Base-by-base conservation (phyloP, 37 sponge, comb jelly and placozoan species). In the Cliona cf. orientalis region DNA sequence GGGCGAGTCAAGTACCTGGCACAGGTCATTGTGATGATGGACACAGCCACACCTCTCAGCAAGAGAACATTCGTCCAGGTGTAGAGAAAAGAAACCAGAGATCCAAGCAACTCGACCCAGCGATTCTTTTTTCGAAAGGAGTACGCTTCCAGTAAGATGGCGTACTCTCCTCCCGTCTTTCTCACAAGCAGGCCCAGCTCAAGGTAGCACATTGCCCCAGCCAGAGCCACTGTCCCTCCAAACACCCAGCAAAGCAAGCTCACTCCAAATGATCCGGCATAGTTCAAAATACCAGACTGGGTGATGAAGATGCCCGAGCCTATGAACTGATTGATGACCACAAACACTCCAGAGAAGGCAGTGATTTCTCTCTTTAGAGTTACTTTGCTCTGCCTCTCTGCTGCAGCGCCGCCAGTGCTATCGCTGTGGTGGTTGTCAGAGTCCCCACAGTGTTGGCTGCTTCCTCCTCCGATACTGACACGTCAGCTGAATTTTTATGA, bases 261-360 rank as follows among this genome's bases (percentile, higher is more conserved):
- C 46, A 90, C 36, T 22, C 96, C 96, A 70, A 84, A 84, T 9
- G 91, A 89, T 1, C 84, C 79, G 5, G 80, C 65, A 0, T 73
- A 25, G 23, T 74, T 45, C 9, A 92, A 46, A 14, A 96, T 86
- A n/a, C 38, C 37, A 19, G 29, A 79, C 4, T 93, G 96, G 55
- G 91, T 89, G 12, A 96, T 79, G 46, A 92, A 96, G 32, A 96
- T 96, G 1, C 96, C 96, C 2, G 91, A 89, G 35, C 96, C 96
- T 19, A 92, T 92, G 42, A 87, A 92, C 0, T 34, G 32, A 41
- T 90, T 90, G 46, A 81, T 65, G 25, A 88, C 45, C n/a, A 75
- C 66, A 0, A 63, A 72, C 11, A 88, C 64, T 17, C 69, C 59
- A 42, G 63, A 34, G 22, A 88, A 36, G 6, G 89, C 26, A 25